A percentile compares a stretch with the other conserved stretches of the same genome.
phyloP scores from a whole-genome alignment of 2,888 invertebrate genomes.

The Lithosia quadra region DNA sequence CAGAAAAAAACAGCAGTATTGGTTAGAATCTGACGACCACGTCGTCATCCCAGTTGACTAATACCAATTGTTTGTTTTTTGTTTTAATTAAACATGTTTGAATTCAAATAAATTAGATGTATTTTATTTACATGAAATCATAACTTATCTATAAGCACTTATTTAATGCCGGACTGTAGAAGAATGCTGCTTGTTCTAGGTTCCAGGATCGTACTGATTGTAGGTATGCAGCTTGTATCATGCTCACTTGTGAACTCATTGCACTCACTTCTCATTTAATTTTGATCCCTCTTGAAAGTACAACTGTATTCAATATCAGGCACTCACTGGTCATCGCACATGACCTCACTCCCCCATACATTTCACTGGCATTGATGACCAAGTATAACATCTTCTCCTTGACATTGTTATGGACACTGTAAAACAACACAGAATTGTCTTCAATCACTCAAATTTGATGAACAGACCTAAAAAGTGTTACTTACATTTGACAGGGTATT shows the following conservation, averaged over 20 bases:
- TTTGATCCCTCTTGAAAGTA: not conserved
- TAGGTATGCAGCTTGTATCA: not conserved
- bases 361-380: not conserved
- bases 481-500: no score
- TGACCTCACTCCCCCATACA: not conserved
- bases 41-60: no score
- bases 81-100: not conserved
- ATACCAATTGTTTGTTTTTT: not conserved
- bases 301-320: no score
- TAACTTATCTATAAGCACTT: not conserved
- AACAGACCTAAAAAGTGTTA: not conserved
- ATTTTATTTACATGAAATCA: not conserved
- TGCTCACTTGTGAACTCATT: not conserved
- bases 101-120: not conserved
- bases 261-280: no score
- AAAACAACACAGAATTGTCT: not conserved
- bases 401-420: not conserved
- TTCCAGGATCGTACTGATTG: not conserved
- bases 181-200: not conserved
- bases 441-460: not conserved
- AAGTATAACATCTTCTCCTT: not conserved
- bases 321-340: not conserved
- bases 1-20: no score
- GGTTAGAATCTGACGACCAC: no score
- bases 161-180: not conserved